Evolutionary conservation across 2,113 vertebrate species (phyloP), one percentile per base, ranked within the genome.

Genomic region (Cebus imitator): DNA sequence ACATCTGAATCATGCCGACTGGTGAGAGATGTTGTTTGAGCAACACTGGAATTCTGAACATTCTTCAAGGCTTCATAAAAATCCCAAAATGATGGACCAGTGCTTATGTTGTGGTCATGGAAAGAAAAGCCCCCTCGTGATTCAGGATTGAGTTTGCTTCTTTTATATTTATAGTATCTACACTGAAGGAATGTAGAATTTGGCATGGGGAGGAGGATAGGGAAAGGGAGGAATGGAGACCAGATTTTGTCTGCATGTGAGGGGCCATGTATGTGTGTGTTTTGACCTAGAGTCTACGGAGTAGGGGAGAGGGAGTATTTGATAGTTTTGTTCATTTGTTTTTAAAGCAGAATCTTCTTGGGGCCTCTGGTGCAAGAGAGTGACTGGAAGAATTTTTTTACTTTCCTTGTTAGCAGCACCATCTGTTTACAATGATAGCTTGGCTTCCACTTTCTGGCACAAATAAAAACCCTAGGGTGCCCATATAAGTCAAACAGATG

Each of bases 391-490:
- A 92, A 90, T 86, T 61, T 95, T 95, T 93, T 96, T 97, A 55
- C 55, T 98, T 81, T 82, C 61, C 88, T 95, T 91, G 95, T 94
- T 95, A 97, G 58, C 94, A 96, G 84, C 50, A 83, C 57, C 95
- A 97, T 97, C 94, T 98, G 97, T 98, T 98, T 96, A 95, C 79
- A 98, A 64, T 97, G 94, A 97, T 98, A 97, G 86, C 52, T 90
- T 75, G 64, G 98, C 96, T 98, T 97, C 90, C 14, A 95, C 76
- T 90, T 91, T 92, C 75, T 87, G 95, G 73, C 40, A 32, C 83
- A 91, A 57, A 84, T 61, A 86, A 90, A 98, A 94, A 82, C 66
- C 97, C 96, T 87, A 83, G 97, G 93, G 97, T 98, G 95, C 94
- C 90, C 97, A 97, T 96, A 95, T 86, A 98, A 98, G 95, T 98